Base-by-base conservation (phyloP, 2,888 invertebrate genomes). In the Drosophila colorata region DNA sequence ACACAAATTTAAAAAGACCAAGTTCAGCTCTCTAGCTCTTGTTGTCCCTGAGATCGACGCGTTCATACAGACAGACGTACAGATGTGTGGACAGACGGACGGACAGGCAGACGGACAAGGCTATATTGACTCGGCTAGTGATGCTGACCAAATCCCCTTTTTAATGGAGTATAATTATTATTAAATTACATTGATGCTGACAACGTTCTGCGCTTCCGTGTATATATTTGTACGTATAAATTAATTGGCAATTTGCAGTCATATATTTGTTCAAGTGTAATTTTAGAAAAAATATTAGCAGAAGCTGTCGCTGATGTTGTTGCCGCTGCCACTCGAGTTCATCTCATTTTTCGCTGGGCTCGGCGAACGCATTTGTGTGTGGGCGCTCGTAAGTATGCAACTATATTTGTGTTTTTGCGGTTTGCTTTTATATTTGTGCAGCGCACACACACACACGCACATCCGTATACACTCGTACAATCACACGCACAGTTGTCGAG, bases 391-490 rank as follows among this genome's bases (percentile, higher is more conserved):
- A 81, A 79, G 81, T 83, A 80, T 74, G 79, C 74, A 83, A 84
- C 83, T 74, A 81, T 84, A 87, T 83, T 84, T 83, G 87, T 81
- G 84, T 84, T 79, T 86, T 69, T 83, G 83, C 79, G 83, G 83
- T 83, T 72, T 85, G 69, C 78, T 70, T 85, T 82, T 83, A 81
- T 83, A 83, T 84, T 86, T 84, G 81, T 72, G 79, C 87, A 81
- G 63, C 8, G 40, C 58, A 58, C 59, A 69, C 59, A 52, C 67
- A 61, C 40, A 35, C 43, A 44, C 37, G 43, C 47, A 49, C 46
- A 56, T 53, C 23, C 33, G 43, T n/a, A n/a, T n/a, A n/a, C 63
- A 49, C 48, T 20, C 37, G 35, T 8, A 40, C 16, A 13, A 13
- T 9, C 7, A 40, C 6, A 53, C 25, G 6, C 56, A 43, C 49